Percentiles rank a stretch among this genome's conserved stretches.
These are phyloP conservation scores for Petrocephalus schoutedeni DNA, from an alignment of 2,797 vertebrate genomes.

Conservation along the genomic window DNA sequence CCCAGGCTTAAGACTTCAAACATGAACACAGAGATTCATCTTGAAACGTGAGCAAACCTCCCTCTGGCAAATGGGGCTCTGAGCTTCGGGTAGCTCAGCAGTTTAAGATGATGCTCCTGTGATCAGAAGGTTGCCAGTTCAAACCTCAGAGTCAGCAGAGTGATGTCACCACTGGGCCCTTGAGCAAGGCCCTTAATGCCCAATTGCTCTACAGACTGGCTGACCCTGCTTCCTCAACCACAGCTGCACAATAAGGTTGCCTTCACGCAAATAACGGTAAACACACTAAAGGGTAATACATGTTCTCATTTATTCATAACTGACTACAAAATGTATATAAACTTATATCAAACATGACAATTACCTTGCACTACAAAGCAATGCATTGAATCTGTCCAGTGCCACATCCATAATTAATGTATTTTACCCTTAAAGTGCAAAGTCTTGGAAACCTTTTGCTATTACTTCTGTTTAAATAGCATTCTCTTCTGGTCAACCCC, in stretches of 20 bases:
- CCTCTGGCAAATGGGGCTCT: not conserved
- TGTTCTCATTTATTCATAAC: not conserved
- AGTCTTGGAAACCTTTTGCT: not conserved
- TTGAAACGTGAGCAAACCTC: not conserved
- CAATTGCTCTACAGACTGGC: not conserved
- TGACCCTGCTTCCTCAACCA: no score
- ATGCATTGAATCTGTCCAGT: not conserved
- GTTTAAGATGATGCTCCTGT: not conserved
- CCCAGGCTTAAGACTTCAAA: not conserved
- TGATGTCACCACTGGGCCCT: not conserved
- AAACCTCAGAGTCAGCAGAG: not conserved
- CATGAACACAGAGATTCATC: not conserved
- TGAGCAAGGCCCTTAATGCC: not conserved
- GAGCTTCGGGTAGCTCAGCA: not conserved
- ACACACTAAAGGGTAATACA: not conserved
- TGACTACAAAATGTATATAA: not conserved
- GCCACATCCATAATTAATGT: not conserved
- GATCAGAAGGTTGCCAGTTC: not conserved
- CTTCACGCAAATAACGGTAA: not conserved
- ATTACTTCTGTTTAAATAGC: not conserved
- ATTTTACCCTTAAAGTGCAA: not conserved
- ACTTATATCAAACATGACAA: not conserved
- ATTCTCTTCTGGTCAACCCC: constrained; percentile 9
- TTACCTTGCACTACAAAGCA: not conserved
- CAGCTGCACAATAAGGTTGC: not conserved